phyloP scores from a whole-genome alignment of 2,113 vertebrate species.

The Cottus gobio region DNA sequence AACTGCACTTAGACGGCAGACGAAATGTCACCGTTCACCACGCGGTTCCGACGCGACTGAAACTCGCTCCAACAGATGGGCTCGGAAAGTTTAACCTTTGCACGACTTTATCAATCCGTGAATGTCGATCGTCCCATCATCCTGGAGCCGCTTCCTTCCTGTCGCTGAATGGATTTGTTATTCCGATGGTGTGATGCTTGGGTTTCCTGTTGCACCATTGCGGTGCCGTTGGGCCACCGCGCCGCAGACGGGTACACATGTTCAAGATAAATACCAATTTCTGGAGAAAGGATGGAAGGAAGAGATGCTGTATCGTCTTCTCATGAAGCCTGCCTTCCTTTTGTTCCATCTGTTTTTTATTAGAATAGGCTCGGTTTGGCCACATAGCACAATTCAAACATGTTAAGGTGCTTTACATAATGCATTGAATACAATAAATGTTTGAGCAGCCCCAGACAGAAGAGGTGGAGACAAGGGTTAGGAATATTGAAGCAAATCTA shows the following conservation, averaged over 20 bases:
- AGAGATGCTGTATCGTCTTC: slow-evolving; percentile 7
- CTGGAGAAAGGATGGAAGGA: slow-evolving; percentile 10
- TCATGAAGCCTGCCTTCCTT: background rate
- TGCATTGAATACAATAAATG: background rate
- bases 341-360: background rate
- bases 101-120: slow-evolving; percentile 39
- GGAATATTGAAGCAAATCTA: background rate
- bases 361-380: background rate
- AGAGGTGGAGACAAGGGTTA: background rate
- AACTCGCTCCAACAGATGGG: slow-evolving; percentile 26
- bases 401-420: background rate
- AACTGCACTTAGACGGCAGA: slow-evolving; percentile 16
- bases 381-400: background rate
- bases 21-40: slow-evolving; percentile 34
- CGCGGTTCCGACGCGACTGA: background rate
- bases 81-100: slow-evolving; percentile 50
- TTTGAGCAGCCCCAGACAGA: background rate
- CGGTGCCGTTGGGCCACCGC: no score
- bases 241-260: background rate
- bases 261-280: slow-evolving; percentile 51
- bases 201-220: slow-evolving; percentile 12
- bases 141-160: slow-evolving; percentile 19
- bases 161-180: slow-evolving; percentile 35
- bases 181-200: background rate
- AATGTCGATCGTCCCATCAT: slow-evolving; percentile 42